phyloP scores from a whole-genome alignment of 2,113 vertebrate species.

The Uropsilus gracilis region DNA sequence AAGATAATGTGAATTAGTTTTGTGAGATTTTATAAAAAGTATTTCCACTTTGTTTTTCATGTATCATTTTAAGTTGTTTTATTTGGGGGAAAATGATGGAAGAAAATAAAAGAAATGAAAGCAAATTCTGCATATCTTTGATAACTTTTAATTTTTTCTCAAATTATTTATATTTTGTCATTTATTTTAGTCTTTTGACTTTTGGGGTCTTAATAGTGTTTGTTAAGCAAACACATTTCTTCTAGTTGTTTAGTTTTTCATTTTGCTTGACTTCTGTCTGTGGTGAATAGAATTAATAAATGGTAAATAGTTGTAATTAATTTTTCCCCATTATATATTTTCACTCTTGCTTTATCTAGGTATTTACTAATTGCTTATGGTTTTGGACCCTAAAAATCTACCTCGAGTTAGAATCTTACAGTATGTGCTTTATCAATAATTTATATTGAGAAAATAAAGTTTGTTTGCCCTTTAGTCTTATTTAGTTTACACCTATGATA shows the following conservation, averaged over 20 bases:
- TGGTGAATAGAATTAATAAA: not conserved
- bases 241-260: not conserved
- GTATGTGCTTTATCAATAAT: slow-evolving; percentile 15
- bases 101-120: slow-evolving; percentile 22
- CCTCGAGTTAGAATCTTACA: not conserved
- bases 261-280: slow-evolving; percentile 6
- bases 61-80: not conserved
- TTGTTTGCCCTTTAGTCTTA: slow-evolving; percentile 32
- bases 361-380: not conserved
- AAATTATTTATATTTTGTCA: not conserved
- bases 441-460: slow-evolving; percentile 44
- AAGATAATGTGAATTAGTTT: slow-evolving; percentile 26
- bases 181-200: not conserved
- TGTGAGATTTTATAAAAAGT: not conserved
- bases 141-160: slow-evolving; percentile 11
- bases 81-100: not conserved
- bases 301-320: not conserved
- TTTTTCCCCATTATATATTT: slow-evolving; percentile 12
- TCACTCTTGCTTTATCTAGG: not conserved
- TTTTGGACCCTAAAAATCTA: slow-evolving; percentile 13
- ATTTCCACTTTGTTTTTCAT: slow-evolving; percentile 22
- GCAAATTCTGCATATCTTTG: not conserved
- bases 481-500: slow-evolving; percentile 42
- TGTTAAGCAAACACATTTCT: not conserved
- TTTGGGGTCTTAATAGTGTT: not conserved